Conservation (phyloP, 30 jellyfish, hydroid and myxozoan species). For the Aurelia sp. region DNA sequence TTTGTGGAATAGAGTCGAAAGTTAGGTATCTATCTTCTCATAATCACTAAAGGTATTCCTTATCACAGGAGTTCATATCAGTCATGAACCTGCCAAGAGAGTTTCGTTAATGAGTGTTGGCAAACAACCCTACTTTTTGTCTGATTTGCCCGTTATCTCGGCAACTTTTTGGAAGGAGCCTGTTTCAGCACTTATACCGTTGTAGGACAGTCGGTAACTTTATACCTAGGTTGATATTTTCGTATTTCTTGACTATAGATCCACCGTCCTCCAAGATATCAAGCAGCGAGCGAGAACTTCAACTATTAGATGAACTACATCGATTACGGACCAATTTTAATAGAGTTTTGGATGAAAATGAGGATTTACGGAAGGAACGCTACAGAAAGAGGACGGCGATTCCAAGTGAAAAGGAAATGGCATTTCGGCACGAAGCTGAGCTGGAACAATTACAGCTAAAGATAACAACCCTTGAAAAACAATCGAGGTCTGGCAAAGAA, state of each 20-base stretch:
- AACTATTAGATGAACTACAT: constrained; percentile 63
- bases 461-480: constrained; percentile 36
- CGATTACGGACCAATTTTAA: constrained; percentile 53
- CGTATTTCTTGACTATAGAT: neutral
- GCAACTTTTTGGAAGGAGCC: no score
- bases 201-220: no score
- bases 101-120: no score
- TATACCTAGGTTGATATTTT: neutral
- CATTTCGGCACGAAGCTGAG: constrained; percentile 22
- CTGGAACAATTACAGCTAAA: constrained; percentile 19
- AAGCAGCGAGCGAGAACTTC: constrained; percentile 54
- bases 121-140: no score
- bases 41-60: no score
- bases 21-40: no score
- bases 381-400: neutral
- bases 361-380: constrained; percentile 37
- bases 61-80: no score
- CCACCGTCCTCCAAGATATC: constrained; percentile 3
- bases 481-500: constrained; percentile 42
- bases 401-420: constrained; percentile 15
- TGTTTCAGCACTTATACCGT: no score
- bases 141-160: no score
- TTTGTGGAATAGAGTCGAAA: no score
- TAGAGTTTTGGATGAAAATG: constrained; percentile 48
- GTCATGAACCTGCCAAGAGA: no score